Evolutionary conservation across 2,113 vertebrate species (phyloP).

Genomic region (Amblyornis subalaris): DNA sequence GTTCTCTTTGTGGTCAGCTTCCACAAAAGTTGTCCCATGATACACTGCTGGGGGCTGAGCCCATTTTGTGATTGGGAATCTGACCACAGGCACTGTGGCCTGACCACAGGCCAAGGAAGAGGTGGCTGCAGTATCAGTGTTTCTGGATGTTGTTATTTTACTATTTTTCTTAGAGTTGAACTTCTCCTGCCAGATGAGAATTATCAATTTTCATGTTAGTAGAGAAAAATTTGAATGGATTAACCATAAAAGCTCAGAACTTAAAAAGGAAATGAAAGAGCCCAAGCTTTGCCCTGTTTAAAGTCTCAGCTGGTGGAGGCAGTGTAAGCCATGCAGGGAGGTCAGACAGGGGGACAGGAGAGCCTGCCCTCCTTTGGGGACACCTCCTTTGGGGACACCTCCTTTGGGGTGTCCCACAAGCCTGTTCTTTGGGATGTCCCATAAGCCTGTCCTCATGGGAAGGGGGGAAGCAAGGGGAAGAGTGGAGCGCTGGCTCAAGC

Average conservation of each 20-base stretch:
- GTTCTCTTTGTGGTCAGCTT: neutral
- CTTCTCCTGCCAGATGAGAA: neutral
- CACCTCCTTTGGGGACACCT: no score
- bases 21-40: neutral
- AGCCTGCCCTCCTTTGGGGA: neutral
- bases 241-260: neutral
- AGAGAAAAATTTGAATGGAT: neutral
- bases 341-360: neutral
- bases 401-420: no score
- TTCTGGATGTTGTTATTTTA: neutral
- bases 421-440: neutral
- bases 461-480: neutral
- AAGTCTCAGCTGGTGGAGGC: neutral
- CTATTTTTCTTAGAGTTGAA: neutral
- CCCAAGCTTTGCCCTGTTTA: neutral
- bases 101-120: neutral
- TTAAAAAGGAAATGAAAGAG: neutral
- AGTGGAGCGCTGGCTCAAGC: neutral
- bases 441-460: no score
- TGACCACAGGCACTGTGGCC: neutral
- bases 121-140: neutral
- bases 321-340: neutral
- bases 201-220: neutral
- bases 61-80: rapidly evolving
- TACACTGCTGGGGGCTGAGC: neutral